Evolutionary conservation across 1,140 invertebrate species (phyloP).

Genomic region (Cephus cinctus): DNA sequence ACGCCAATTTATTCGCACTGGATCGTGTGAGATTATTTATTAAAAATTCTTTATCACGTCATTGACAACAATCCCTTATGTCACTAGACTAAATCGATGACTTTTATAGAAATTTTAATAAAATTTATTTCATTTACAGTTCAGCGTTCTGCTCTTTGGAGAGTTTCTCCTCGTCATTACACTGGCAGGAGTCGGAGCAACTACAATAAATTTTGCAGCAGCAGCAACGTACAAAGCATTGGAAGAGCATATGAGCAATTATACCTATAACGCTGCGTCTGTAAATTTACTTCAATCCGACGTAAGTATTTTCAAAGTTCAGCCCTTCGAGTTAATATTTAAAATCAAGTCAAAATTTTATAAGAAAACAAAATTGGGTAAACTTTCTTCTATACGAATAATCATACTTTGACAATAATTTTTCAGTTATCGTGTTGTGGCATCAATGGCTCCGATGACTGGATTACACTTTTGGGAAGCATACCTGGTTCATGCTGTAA

Average conservation of each 20-base stretch:
- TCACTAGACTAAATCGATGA: too few relatives aligned
- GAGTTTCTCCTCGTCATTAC: neutral
- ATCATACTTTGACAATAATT: neutral
- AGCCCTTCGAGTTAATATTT: too few relatives aligned
- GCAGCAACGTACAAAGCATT: neutral
- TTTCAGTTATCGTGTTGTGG: constrained; percentile 14
- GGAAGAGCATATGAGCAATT: neutral
- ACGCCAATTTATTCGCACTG: too few relatives aligned
- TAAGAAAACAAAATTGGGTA: too few relatives aligned
- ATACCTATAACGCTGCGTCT: neutral
- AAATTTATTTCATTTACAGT: neutral
- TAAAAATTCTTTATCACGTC: too few relatives aligned
- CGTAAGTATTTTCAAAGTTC: neutral
- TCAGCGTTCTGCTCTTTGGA: neutral
- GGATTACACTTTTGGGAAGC: neutral
- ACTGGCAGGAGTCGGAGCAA: neutral
- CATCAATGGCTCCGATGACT: constrained; percentile 5
- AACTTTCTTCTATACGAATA: too few relatives aligned
- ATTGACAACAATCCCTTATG: too few relatives aligned
- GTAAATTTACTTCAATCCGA: neutral
- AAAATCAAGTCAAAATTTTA: too few relatives aligned
- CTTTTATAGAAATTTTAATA: too few relatives aligned
- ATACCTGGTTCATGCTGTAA: constrained; percentile 15
- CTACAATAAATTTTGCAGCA: neutral
- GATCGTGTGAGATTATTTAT: too few relatives aligned